phyloP scores from a whole-genome alignment of 2,888 invertebrate species.

The Folsomia manolachei region DNA sequence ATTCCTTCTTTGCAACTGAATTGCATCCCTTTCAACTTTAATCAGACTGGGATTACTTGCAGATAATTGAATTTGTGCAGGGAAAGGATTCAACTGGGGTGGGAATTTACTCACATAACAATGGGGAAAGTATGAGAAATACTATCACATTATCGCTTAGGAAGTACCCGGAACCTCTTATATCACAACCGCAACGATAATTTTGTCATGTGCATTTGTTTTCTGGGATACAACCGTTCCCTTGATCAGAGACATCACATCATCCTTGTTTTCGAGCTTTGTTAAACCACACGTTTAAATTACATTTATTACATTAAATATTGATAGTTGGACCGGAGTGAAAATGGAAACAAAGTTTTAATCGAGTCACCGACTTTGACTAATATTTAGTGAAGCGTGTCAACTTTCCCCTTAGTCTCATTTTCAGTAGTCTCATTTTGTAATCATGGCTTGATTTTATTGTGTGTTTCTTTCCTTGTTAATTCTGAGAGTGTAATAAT shows the following conservation, averaged over 20 bases:
- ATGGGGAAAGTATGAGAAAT: too few species aligned
- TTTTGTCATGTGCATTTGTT: neutral
- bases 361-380: neutral
- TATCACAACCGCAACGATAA: neutral
- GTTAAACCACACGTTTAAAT: too few species aligned
- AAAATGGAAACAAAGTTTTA: neutral
- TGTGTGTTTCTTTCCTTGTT: too few species aligned
- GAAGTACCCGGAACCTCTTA: neutral
- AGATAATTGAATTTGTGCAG: conserved; percentile 22
- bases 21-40: conserved; percentile 19
- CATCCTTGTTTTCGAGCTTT: neutral
- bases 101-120: too few species aligned
- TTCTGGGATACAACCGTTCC: neutral
- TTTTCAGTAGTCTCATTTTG: too few species aligned
- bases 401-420: too few species aligned
- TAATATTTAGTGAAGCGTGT: too few species aligned
- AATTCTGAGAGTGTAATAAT: too few species aligned
- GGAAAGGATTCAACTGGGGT: neutral
- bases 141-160: neutral
- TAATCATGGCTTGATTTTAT: too few species aligned
- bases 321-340: too few species aligned
- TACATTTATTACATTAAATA: too few species aligned
- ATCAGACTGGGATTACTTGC: conserved; percentile 18
- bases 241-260: neutral
- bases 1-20: neutral